Conservation (phyloP, 1,140 invertebrate genomes). For the Drosophila pruinosa region DNA sequence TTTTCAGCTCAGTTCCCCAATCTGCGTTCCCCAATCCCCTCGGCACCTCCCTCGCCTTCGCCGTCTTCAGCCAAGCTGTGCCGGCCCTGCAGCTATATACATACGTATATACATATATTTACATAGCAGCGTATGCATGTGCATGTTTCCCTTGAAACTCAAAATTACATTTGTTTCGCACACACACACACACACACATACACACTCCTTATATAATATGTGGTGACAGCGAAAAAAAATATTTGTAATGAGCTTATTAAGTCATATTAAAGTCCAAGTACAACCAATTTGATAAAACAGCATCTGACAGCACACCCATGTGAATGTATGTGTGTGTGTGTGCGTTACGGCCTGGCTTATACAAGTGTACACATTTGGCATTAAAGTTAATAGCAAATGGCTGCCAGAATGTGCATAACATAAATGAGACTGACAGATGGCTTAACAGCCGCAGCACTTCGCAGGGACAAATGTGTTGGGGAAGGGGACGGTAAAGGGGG, state of each 20-base stretch:
- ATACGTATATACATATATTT: constrained; percentile 26
- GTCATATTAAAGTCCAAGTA: constrained; percentile 79
- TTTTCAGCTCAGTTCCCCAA: neutral
- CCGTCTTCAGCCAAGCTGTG: constrained; percentile 20
- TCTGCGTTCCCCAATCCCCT: neutral
- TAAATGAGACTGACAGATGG: constrained; percentile 40
- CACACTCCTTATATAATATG: neutral
- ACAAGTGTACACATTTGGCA: constrained; percentile 51
- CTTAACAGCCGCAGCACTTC: constrained; percentile 18
- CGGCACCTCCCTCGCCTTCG: neutral
- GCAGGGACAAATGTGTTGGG: neutral
- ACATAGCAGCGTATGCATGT: constrained; percentile 3
- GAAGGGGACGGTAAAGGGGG: too few relatives aligned
- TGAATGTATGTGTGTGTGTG: constrained; percentile 3
- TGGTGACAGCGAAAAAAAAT: constrained; percentile 34
- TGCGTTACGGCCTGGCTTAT: constrained; percentile 18
- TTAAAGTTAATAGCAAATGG: constrained; percentile 74
- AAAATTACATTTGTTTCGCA: constrained; percentile 61
- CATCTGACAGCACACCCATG: constrained; percentile 48
- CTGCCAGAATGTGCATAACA: constrained; percentile 44
- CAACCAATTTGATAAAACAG: constrained; percentile 77
- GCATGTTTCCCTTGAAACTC: constrained; percentile 23
- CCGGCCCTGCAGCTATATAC: constrained; percentile 29
- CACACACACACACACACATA: constrained; percentile 10
- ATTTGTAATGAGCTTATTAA: constrained; percentile 65